Conservation (phyloP, 92 coral and sea anemone species). For the Palythoa grandis region DNA sequence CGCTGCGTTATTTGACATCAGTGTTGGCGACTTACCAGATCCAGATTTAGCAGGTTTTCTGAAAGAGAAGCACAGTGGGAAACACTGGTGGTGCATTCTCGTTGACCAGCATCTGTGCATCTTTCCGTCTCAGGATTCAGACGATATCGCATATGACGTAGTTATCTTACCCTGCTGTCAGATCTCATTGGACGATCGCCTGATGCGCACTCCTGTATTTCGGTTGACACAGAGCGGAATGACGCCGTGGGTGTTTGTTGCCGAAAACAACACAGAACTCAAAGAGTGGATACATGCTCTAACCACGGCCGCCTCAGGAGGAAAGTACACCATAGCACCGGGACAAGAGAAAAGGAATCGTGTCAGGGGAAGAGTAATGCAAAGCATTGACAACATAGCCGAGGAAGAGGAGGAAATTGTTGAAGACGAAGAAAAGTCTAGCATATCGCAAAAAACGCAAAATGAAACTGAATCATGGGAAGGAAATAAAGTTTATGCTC, state of each 20-base stretch:
- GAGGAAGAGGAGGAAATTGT: conserved; percentile 67
- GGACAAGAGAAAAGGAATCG: conserved; percentile 52
- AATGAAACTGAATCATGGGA: neutral
- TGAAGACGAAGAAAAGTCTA: conserved; percentile 61
- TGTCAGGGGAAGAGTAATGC: conserved; percentile 46
- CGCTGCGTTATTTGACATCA: conserved; percentile 92
- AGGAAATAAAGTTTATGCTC: neutral
- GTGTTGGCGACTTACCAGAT: conserved; percentile 86
- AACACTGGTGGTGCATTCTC: conserved; percentile 96
- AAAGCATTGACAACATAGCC: conserved; percentile 71
- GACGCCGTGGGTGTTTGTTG: conserved; percentile 96
- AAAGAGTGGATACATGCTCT: conserved; percentile 97
- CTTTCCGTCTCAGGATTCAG: conserved; percentile 93
- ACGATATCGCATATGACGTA: conserved; percentile 96
- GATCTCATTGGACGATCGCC: conserved; percentile 93
- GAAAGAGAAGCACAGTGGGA: conserved; percentile 88
- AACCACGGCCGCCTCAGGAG: conserved; percentile 92
- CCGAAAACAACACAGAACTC: conserved; percentile 82
- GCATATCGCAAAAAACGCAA: neutral
- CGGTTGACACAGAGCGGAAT: conserved; percentile 92
- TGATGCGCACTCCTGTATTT: conserved; percentile 95
- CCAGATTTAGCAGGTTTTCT: conserved; percentile 93
- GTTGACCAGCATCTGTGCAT: conserved; percentile 96
- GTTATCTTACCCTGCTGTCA: conserved; percentile 96
- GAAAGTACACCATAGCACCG: conserved; percentile 63